Conservation (phyloP, 2,888 invertebrate species). For the Drosophila antonietae region DNA sequence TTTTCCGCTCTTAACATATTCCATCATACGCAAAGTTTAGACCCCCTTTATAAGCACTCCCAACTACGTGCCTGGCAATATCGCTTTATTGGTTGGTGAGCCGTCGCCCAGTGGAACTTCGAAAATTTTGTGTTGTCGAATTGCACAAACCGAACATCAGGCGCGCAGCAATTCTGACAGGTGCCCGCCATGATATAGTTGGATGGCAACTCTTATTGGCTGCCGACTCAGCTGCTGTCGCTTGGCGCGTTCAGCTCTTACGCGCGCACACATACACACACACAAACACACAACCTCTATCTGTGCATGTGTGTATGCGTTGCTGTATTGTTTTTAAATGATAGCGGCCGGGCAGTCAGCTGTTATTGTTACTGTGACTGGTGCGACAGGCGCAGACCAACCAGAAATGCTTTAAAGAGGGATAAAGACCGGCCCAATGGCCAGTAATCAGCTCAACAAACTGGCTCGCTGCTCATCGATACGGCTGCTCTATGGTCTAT, state of each 20-base stretch:
- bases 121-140: constrained; percentile 85
- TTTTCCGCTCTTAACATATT: neutral
- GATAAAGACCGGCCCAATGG: constrained; percentile 71
- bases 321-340: constrained; percentile 68
- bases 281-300: constrained; percentile 8
- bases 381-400: constrained; percentile 80
- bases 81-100: constrained; percentile 81
- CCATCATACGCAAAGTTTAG: neutral
- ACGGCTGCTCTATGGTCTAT: constrained; percentile 2
- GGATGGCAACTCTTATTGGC: constrained; percentile 84
- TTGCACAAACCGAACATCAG: constrained; percentile 83
- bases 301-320: constrained; percentile 15
- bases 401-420: constrained; percentile 80
- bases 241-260: constrained; percentile 57
- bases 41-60: neutral
- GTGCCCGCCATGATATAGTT: constrained; percentile 82
- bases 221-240: constrained; percentile 71
- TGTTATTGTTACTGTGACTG: constrained; percentile 75
- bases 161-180: constrained; percentile 66
- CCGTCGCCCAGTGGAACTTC: constrained; percentile 81
- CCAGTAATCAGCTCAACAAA: constrained; percentile 61
- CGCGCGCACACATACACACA: constrained; percentile 44
- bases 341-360: constrained; percentile 74
- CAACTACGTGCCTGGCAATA: constrained; percentile 55
- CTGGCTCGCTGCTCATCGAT: constrained; percentile 31